Conservation (phyloP, 2,888 invertebrate genomes). For the Lottia gigantea region DNA sequence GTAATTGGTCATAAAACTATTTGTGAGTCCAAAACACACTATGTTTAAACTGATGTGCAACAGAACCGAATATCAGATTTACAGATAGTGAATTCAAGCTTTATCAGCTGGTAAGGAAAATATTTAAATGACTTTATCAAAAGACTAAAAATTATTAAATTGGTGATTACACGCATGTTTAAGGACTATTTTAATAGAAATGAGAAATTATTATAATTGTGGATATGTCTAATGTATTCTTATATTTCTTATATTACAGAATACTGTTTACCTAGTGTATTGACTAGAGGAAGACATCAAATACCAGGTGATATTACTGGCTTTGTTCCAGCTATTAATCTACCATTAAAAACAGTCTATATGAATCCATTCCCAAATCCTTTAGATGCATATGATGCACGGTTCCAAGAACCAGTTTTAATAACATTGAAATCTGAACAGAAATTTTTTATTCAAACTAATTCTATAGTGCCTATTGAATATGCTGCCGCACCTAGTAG, state of each 20-base stretch:
- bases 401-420: slow-evolving; percentile 58
- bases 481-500: slow-evolving; percentile 24
- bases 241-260: slow-evolving; percentile 41
- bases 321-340: slow-evolving; percentile 62
- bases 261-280: slow-evolving; percentile 49
- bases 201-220: no score
- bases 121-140: no score
- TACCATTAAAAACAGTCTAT: slow-evolving; percentile 64
- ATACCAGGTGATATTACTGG: slow-evolving; percentile 53
- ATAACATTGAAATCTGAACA: slow-evolving; percentile 64
- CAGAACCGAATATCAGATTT: no score
- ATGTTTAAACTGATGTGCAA: no score
- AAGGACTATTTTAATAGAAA: no score
- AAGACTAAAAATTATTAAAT: no score
- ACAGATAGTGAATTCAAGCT: no score
- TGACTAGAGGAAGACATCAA: slow-evolving; percentile 49
- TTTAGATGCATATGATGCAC: slow-evolving; percentile 50
- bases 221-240: no score
- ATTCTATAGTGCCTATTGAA: slow-evolving; percentile 50
- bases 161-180: no score
- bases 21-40: no score
- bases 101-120: no score
- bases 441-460: slow-evolving; percentile 64
- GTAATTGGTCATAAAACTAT: no score
- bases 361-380: slow-evolving; percentile 64